Percentiles rank a stretch among this genome's conserved stretches.
Conservation (phyloP, 2,888 invertebrate genomes). For the Acanthococcus lagerstroemiae region DNA sequence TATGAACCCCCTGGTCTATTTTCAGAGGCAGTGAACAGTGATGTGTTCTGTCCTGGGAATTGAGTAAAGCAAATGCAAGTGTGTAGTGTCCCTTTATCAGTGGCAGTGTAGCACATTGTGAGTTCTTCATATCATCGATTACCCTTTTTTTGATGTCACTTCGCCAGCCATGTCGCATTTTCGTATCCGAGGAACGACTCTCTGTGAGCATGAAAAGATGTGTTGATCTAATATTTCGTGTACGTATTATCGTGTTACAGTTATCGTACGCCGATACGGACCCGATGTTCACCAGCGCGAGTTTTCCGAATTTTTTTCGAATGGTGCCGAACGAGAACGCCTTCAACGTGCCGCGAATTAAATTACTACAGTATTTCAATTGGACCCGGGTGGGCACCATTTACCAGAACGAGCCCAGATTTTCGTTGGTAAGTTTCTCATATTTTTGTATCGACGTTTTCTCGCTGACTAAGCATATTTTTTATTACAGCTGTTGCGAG, state of each 20-base stretch:
- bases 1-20: too few species aligned
- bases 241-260: constrained; percentile 46
- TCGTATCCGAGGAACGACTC: too few species aligned
- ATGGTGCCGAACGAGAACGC: constrained; percentile 94
- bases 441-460: not conserved
- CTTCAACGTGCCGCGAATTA: constrained; percentile 83
- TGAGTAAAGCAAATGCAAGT: too few species aligned
- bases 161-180: too few species aligned
- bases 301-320: constrained; percentile 92
- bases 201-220: not conserved
- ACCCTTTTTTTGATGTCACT: too few species aligned
- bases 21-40: too few species aligned
- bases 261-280: constrained; percentile 95
- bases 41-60: too few species aligned
- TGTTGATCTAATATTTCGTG: not conserved
- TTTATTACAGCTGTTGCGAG: too few species aligned
- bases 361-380: constrained; percentile 80
- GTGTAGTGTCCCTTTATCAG: too few species aligned
- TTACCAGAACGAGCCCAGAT: constrained; percentile 90
- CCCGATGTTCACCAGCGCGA: constrained; percentile 88
- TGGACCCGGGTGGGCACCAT: constrained; percentile 97
- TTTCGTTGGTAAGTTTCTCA: constrained; percentile 61
- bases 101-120: too few species aligned
- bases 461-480: too few species aligned
- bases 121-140: too few species aligned